Conservation (phyloP, 1,140 invertebrate species). For the Polypedilum vanderplanki region DNA sequence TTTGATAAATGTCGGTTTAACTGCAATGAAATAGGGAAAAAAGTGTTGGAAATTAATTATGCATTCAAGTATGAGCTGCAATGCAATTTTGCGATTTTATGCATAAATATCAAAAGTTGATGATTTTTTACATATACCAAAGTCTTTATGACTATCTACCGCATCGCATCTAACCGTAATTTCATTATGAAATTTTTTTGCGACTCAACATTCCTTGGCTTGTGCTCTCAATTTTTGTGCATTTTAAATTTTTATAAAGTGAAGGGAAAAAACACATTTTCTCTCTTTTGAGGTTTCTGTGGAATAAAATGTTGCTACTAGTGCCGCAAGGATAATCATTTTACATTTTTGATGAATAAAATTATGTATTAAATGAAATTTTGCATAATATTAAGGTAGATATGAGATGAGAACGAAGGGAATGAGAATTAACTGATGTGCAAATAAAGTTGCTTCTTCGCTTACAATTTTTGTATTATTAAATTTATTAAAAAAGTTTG, state of each 20-base stretch:
- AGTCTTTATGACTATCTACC: background rate
- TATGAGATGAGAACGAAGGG: background rate
- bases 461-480: too few species aligned
- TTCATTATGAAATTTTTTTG: background rate
- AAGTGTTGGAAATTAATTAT: constrained; percentile 9
- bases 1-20: constrained; percentile 80
- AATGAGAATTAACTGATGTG: background rate
- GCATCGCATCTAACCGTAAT: background rate
- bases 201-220: too few species aligned
- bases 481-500: too few species aligned
- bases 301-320: too few species aligned
- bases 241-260: too few species aligned
- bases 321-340: background rate
- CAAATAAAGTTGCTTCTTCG: background rate
- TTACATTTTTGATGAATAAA: constrained; percentile 20
- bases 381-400: background rate
- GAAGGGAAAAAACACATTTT: too few species aligned
- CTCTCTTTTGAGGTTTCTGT: too few species aligned
- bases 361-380: constrained; percentile 14
- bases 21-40: constrained; percentile 51
- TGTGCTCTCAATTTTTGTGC: too few species aligned
- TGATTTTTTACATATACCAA: background rate
- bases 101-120: background rate
- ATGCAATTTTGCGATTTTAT: constrained; percentile 11
- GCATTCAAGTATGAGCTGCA: background rate